A percentile compares a stretch with the other conserved stretches of the same genome.
Evolutionary conservation across 2,797 vertebrate genomes (phyloP).

Genomic region (Rhinogobio ventralis): DNA sequence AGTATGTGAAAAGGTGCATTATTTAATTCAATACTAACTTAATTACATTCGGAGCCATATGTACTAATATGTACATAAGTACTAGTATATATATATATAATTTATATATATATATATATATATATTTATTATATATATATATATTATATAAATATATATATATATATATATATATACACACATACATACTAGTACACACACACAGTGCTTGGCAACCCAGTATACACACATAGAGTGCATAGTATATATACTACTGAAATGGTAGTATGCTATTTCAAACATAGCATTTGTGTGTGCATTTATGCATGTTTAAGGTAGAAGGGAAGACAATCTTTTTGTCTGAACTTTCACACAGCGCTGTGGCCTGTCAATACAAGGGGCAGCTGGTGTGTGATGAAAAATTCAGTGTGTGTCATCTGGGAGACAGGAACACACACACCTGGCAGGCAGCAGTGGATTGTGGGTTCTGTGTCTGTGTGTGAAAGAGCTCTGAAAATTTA

Average conservation of each 20-base stretch:
- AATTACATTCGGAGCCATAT: too few species aligned
- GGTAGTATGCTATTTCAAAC: neutral
- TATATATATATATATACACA: too few species aligned
- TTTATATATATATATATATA: too few species aligned
- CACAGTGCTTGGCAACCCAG: too few species aligned
- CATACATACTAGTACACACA: too few species aligned
- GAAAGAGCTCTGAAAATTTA: conserved; percentile 57
- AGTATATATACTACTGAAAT: neutral
- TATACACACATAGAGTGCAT: neutral
- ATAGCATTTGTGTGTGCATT: conserved; percentile 1
- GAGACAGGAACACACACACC: conserved; percentile 47
- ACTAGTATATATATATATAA: too few species aligned
- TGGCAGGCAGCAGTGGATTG: conserved; percentile 51
- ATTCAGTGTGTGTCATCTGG: conserved; percentile 57
- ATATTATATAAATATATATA: too few species aligned
- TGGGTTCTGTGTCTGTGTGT: conserved; percentile 54
- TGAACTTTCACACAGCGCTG: conserved; percentile 28
- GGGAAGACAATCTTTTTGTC: conserved; percentile 26
- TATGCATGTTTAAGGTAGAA: conserved; percentile 3
- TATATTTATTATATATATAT: too few species aligned
- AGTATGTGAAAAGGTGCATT: neutral
- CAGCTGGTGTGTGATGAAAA: conserved; percentile 51
- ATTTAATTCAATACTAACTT: neutral
- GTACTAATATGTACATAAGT: too few species aligned
- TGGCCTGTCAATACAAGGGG: conserved; percentile 43